Evolutionary conservation across 2,113 vertebrate genomes (phyloP).

Genomic region (Spermophilus dauricus): DNA sequence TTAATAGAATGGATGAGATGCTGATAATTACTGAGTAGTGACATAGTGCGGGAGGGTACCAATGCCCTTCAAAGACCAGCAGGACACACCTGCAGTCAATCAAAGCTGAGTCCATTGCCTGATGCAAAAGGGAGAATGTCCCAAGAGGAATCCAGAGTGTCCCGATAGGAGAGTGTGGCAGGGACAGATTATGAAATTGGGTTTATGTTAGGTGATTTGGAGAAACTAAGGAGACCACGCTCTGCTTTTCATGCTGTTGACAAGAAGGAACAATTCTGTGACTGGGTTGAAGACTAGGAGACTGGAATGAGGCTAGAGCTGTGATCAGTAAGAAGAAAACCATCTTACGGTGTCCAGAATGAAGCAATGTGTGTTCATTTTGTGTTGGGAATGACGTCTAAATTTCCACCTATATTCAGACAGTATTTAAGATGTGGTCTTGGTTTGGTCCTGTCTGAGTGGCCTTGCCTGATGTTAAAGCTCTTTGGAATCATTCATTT

Average conservation of each 20-base stretch:
- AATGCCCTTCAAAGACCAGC: neutral
- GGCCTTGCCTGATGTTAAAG: neutral
- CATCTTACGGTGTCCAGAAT: neutral
- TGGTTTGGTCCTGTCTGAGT: neutral
- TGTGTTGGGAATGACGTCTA: neutral
- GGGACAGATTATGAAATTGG: neutral
- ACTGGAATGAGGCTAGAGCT: neutral
- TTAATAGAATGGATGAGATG: neutral
- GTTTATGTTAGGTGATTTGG: neutral
- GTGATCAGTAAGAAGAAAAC: neutral
- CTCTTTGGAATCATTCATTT: neutral
- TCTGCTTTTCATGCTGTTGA: neutral
- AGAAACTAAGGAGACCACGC: neutral
- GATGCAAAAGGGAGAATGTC: neutral
- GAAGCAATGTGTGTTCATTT: neutral
- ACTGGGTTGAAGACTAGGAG: neutral
- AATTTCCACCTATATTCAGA: neutral
- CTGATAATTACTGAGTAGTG: neutral
- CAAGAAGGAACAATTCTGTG: neutral
- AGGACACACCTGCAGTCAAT: neutral
- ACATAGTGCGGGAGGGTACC: neutral
- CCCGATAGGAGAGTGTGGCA: neutral
- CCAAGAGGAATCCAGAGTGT: accelerated
- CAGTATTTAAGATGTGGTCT: neutral
- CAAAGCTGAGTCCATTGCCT: accelerated